Evolutionary conservation across 2,888 invertebrate species (phyloP), one percentile per base, ranked within the genome.

Genomic region (Lumbricus terrestris): DNA sequence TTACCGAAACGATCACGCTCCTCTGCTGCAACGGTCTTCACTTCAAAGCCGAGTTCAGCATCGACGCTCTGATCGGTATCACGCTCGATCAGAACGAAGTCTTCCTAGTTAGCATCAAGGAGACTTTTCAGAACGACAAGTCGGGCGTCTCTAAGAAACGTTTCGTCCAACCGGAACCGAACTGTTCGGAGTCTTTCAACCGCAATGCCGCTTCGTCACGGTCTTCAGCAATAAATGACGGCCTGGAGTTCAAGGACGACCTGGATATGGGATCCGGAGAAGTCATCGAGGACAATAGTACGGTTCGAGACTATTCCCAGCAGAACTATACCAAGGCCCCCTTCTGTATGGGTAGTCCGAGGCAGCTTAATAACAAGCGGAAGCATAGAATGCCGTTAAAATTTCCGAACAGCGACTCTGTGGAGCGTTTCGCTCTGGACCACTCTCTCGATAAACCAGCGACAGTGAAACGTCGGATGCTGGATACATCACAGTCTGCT

Each of bases 11-110:
- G 37, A 85, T 85, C 37, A 85, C 85, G n/a, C 85, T 85, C 15
- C 85, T 85, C 34, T 85, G 85, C 8, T 85, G 85, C 34, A 85
- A 85, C n/a, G 85, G 85, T 85, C 85, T 85, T 35, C 85, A 85
- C 85, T 85, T 85, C 85, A 85, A 85, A 23, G 29, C 85, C 34
- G 85, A 85, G 85, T 85, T 85, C n/a, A 85, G 85, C 34, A 85
- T 85, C 34, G 85, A 85, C 37, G 85, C 85, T 34, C 34, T 85
- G 85, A 85, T 85, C 6, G 85, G 85, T 18, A 85, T 85, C 85
- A 85, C 85, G 5, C 85, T 85, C 85, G 85, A 85, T 35, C 35
- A 85, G 85, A 85, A 35, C 35, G 85, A 85, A 37, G 85, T 85
- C 23, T 85, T 85, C 85, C 16, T 85, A 18, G 85, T 85, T 20